Base-by-base conservation (phyloP, 2,888 invertebrate species). In the Nymphalis polychloros region DNA sequence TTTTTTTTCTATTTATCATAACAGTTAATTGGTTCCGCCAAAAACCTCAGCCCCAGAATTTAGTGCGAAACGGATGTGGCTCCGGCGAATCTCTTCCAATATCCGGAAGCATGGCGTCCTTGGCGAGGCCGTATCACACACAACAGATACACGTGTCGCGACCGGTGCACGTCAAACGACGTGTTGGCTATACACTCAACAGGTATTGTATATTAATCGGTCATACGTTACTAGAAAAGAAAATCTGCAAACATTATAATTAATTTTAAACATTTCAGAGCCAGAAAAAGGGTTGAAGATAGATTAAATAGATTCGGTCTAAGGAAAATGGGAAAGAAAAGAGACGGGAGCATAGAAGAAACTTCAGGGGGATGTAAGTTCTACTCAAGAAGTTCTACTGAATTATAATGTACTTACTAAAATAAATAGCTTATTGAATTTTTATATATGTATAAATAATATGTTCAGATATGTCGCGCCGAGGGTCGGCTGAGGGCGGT, bases 341-440 rank as follows among this genome's bases (percentile, higher is more conserved):
- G 97, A 87, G 95, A 97, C 84, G 96, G 97, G 27, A 97, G 97
- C 80, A 94, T 96, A 72, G 98, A 98, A 89, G 98, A 98, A 84
- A 94, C 96, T 2, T 95, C 96, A 70, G 96, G 96, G 76, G 95
- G 94, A 79, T 95, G 96, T 96, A 87, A 94, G 94, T 85, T 31
- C 16, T 16, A 49, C 41, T 23, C 17, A 8, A 1, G 17, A 35
- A 48, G 17, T n/a, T 48, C 1, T n/a, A 41, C 41, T 10, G 19
- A 41, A 41, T 13, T 41, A 13, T 41, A 41, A 41, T 13, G 4
- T 13, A 41, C 13, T 13, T 13, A 13, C 10, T 13, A 13, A 41
- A 13, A 41, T 13, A 41, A 13, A 41, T 13, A 13, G 13, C 0
- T 41, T 13, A 41, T 13, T 13, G 10, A 10, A 41, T 13, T 41